Evolutionary conservation across 2,113 vertebrate genomes (phyloP).

Genomic region (Machaerirhynchus nigripectus): DNA sequence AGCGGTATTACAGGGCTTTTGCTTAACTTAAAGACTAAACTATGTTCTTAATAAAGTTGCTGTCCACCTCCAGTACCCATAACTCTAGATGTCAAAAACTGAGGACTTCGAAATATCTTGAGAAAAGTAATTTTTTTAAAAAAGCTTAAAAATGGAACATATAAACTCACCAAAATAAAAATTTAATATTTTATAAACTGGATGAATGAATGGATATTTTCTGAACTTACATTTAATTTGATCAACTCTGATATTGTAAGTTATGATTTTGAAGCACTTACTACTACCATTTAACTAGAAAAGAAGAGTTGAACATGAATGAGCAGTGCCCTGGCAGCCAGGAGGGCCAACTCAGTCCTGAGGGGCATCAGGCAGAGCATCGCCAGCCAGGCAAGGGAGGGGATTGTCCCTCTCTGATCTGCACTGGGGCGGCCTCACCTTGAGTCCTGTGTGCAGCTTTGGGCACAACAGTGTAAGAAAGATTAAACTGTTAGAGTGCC

Average conservation of each 20-base stretch:
- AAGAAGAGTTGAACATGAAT: background rate
- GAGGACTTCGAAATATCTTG: background rate
- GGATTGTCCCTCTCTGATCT: background rate
- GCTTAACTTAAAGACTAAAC: background rate
- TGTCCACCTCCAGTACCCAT: background rate
- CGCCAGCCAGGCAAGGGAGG: rapidly evolving
- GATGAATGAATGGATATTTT: background rate
- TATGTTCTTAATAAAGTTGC: background rate
- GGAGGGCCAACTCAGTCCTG: rapidly evolving
- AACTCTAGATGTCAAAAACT: background rate
- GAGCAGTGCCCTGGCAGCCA: background rate
- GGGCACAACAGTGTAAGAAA: background rate
- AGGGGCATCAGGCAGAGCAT: background rate
- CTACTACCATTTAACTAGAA: background rate
- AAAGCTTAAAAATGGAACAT: background rate
- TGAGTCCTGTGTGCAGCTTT: rapidly evolving
- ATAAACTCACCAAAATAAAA: background rate
- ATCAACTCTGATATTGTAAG: background rate
- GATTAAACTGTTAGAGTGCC: background rate
- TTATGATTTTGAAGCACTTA: background rate
- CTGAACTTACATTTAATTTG: background rate
- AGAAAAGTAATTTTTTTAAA: background rate
- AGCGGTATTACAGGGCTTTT: background rate
- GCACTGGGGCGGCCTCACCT: rapidly evolving
- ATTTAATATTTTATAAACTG: background rate